Evolutionary conservation across 2,797 vertebrate genomes (phyloP), one percentile per base, ranked within the genome.

Genomic region (Cryptoblepharus egeriae): DNA sequence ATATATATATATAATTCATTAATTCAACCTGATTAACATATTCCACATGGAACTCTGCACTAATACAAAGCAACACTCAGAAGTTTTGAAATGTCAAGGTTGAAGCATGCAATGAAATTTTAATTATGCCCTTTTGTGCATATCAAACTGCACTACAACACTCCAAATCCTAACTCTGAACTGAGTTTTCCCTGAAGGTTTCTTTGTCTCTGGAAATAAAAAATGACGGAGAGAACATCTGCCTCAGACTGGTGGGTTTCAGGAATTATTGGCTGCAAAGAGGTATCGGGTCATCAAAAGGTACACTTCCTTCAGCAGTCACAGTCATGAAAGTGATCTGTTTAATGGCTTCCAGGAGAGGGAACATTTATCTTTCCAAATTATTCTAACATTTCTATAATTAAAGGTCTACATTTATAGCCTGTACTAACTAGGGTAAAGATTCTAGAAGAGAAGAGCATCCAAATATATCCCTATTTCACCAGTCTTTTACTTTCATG

Each of bases 171-270:
- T 74, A 2, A 77, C 12, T 9, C 45, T 78, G 3, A 45, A 12
- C 5, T 70, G 67, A 32, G 1, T 6, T 42, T 0, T 0, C 2
- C 0, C 20, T 0, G 0, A 26, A 10, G 1, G 57, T 81, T 57
- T 64, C 18, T 45, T 8, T 64, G 26, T 24, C 10, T 64, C 64
- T 37, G 32, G 55, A 75, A 75, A 60, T 58, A 12, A 75, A 39
- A 75, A 60, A 60, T 39, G 13, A 58, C 57, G 24, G 11, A 6
- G 57, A 58, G 57, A 58, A 58, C 5, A 3, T 58, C 20, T 58
- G 16, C 22, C 20, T 57, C 16, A 18, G 20, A 55, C 52, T 18
- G 12, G 11, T 55, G 52, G 52, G 52, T 55, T 55, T 55, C 11
- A 55, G 12, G 16, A 3, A 22, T 22, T 57, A 16, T 20, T 20